Base-by-base conservation (phyloP, 2,797 vertebrate species). In the Siniperca scherzeri region DNA sequence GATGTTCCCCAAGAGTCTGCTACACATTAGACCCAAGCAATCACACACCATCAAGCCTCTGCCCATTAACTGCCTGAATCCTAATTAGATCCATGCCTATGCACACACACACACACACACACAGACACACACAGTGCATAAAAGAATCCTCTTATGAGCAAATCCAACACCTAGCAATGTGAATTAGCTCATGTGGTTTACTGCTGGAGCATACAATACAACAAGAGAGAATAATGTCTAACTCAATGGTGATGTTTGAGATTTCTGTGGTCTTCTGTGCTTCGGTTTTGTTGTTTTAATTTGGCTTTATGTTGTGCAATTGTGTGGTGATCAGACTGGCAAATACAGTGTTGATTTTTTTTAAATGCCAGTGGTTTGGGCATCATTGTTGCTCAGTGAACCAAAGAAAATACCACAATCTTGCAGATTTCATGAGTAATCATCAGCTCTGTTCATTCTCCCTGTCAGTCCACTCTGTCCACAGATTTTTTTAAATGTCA, bases 1-100 rank as follows among this genome's bases (percentile, higher is more conserved):
- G 70, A 83, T 69, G 79, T 61, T 67, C 42, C 84, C 83, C 68
- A 8, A 42, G 83, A 83, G 73, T 52, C 69, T 72, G 56, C 30
- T 70, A 42, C 77, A 72, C 77, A 84, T 87, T 82, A 85, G 71
- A 84, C 50, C 69, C 78, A 82, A 77, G 73, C 66, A 83, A 88
- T 86, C 80, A 72, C 72, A 82, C 80, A 81, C 55, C 81, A 84
- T 91, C 80, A 83, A 69, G 80, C 77, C 78, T 78, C 68, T 77
- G 62, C 80, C 70, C 71, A 80, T 87, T 89, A 81, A 87, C 86
- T 72, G 69, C 61, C 75, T 81, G 70, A 77, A 76, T 84, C 77
- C 77, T 87, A 86, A 91, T 89, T 86, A 88, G 74, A 81, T 80
- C 78, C 59, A 67, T 62, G 62, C 25, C 56, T 52, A 52, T 57